phyloP scores from a whole-genome alignment of 1,140 invertebrate species.

The Atta cephalotes region DNA sequence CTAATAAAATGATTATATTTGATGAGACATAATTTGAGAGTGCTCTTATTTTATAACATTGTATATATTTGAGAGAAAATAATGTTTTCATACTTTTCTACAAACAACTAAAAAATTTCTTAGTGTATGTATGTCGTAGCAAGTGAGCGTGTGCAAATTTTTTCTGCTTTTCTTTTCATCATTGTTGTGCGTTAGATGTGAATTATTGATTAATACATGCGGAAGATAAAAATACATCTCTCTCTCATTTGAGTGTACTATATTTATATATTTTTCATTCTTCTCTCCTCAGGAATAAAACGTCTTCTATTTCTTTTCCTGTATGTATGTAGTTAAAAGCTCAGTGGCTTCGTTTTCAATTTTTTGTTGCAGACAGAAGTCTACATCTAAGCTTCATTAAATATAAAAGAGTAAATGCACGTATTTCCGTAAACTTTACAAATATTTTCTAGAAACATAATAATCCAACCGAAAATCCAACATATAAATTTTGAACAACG shows the following conservation, averaged over 20 bases:
- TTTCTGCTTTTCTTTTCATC: neutral
- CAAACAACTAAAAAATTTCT: no score
- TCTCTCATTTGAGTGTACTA: neutral
- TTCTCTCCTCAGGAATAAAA: slow-evolving; percentile 39
- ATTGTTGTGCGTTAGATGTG: neutral
- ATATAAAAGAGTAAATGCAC: slow-evolving; percentile 14
- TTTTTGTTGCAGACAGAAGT: slow-evolving; percentile 67
- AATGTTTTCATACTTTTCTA: no score
- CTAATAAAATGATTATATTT: no score
- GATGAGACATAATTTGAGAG: no score
- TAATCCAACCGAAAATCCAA: neutral
- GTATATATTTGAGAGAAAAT: no score
- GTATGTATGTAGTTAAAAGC: slow-evolving; percentile 44
- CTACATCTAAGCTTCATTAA: slow-evolving; percentile 45
- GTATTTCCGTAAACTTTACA: slow-evolving; percentile 52
- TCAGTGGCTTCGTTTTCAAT: slow-evolving; percentile 62
- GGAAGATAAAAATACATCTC: slow-evolving; percentile 22
- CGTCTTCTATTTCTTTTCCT: slow-evolving; percentile 56
- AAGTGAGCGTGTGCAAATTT: neutral
- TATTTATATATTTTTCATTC: neutral
- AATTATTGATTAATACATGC: slow-evolving; percentile 32
- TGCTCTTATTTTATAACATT: no score
- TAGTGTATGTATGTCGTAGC: no score
- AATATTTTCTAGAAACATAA: neutral
- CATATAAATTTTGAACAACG: neutral